Evolutionary conservation across 2,888 invertebrate genomes (phyloP).

Genomic region (Calliphora vomitoria): DNA sequence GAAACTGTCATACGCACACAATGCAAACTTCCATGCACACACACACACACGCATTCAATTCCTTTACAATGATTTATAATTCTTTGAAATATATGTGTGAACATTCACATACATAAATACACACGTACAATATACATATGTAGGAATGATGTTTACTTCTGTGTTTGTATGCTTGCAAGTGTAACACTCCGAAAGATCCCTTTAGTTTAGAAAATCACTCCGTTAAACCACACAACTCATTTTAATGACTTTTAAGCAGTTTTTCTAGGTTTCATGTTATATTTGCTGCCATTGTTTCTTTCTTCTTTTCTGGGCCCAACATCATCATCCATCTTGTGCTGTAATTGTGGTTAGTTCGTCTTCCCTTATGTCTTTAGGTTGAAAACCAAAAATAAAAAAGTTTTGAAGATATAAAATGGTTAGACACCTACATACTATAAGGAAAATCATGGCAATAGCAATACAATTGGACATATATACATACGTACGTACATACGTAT

Average conservation of each 20-base stretch:
- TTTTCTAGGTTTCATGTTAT: neutral
- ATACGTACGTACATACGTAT: too few species aligned
- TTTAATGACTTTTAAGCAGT: constrained; percentile 55
- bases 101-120: too few species aligned
- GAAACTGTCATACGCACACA: neutral
- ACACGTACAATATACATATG: too few species aligned
- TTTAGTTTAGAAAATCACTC: constrained; percentile 42
- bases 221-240: constrained; percentile 55
- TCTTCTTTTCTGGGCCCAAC: neutral
- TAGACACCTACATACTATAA: too few species aligned
- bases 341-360: neutral
- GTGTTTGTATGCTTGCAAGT: neutral
- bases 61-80: neutral
- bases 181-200: neutral
- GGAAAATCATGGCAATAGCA: too few species aligned
- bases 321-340: neutral
- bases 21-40: neutral
- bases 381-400: neutral
- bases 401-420: too few species aligned
- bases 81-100: too few species aligned
- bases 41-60: neutral
- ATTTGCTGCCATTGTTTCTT: neutral
- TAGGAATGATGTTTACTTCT: neutral
- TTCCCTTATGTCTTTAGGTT: neutral
- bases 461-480: too few species aligned